phyloP scores from a whole-genome alignment of 2,888 invertebrate genomes.

The Drosophila paucipuncta region DNA sequence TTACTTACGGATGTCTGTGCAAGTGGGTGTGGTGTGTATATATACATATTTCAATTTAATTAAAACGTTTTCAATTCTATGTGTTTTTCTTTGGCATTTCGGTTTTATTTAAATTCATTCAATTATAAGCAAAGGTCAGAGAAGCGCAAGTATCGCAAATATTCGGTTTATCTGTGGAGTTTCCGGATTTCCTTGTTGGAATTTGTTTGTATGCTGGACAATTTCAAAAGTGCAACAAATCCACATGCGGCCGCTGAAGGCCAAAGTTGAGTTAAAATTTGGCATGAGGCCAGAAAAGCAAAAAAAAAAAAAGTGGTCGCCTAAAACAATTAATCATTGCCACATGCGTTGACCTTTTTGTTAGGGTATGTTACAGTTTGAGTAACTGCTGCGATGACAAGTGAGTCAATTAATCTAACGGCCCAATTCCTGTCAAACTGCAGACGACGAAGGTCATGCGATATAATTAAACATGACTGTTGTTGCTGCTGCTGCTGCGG shows the following conservation, averaged over 20 bases:
- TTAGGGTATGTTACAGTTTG: conserved; percentile 8
- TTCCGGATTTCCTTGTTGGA: background rate
- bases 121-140: conserved; percentile 41
- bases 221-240: conserved; percentile 50
- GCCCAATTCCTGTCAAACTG: conserved; percentile 65
- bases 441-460: conserved; percentile 63
- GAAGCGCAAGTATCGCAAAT: conserved; percentile 32
- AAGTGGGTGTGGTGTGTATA: conserved; percentile 7
- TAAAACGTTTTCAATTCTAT: conserved; percentile 57
- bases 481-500: conserved; percentile 29
- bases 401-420: conserved; percentile 77
- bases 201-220: conserved; percentile 24
- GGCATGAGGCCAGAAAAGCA: conserved; percentile 35
- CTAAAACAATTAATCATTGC: conserved; percentile 66
- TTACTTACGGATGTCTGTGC: background rate
- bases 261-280: conserved; percentile 47
- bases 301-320: background rate
- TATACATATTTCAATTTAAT: conserved; percentile 65
- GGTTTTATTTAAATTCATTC: conserved; percentile 37
- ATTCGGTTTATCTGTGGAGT: conserved; percentile 27
- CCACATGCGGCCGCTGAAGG: conserved; percentile 35
- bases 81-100: conserved; percentile 28
- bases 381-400: conserved; percentile 52
- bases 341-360: conserved; percentile 57
- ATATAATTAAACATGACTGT: conserved; percentile 60